These are phyloP conservation scores for Yponomeuta malinellus DNA, from an alignment of 2,888 invertebrate genomes.

Conservation along the genomic window DNA sequence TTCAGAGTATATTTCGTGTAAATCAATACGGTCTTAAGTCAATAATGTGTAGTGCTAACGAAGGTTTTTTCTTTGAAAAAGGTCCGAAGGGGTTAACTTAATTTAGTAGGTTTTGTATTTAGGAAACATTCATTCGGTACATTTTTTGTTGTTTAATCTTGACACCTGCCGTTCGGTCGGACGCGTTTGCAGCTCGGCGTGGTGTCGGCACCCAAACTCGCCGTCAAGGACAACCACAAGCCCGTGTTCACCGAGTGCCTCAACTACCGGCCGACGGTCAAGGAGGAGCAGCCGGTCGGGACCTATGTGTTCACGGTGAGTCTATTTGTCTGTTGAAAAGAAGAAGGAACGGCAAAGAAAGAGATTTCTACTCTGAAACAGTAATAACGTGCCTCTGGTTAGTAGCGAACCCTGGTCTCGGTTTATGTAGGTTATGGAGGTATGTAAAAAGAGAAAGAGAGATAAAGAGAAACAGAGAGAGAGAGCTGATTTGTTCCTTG, in stretches of 20 bases:
- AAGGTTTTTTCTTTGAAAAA: too few species aligned
- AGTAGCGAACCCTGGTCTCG: background rate
- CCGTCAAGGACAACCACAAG: constrained; percentile 85
- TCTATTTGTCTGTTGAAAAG: background rate
- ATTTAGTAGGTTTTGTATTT: too few species aligned
- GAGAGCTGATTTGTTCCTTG: too few species aligned
- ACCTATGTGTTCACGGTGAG: constrained; percentile 85
- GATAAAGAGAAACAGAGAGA: too few species aligned
- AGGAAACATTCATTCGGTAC: too few species aligned
- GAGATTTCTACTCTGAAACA: background rate
- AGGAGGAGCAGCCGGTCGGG: constrained; percentile 84
- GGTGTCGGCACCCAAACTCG: constrained; percentile 52
- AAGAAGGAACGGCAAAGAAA: background rate
- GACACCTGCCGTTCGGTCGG: constrained; percentile 18
- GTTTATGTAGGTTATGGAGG: too few species aligned
- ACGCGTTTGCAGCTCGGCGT: constrained; percentile 59
- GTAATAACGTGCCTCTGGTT: background rate
- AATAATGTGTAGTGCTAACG: too few species aligned
- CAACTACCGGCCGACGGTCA: constrained; percentile 85
- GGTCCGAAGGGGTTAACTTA: too few species aligned
- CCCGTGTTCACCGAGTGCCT: constrained; percentile 91
- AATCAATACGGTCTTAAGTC: too few species aligned
- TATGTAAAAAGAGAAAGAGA: too few species aligned
- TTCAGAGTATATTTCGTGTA: too few species aligned
- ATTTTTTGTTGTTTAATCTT: too few species aligned